Conservation (phyloP, 2,113 vertebrate genomes). For the Lagopus leucura region DNA sequence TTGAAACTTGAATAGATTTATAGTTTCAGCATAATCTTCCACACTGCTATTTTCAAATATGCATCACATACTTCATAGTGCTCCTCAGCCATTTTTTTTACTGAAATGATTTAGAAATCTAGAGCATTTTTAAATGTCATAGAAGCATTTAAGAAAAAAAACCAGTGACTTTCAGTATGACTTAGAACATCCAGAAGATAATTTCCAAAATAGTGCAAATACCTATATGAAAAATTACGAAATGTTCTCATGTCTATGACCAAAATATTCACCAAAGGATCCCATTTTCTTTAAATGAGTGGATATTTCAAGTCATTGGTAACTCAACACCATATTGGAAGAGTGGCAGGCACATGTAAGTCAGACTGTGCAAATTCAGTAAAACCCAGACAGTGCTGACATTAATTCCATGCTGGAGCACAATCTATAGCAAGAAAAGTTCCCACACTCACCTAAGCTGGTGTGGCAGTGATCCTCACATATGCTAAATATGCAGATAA, state of each 20-base stretch:
- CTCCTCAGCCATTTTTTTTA: background rate
- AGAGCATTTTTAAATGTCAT: background rate
- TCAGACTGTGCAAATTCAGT: accelerated
- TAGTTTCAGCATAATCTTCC: constrained; percentile 3
- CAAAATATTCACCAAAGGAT: background rate
- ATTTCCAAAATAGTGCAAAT: background rate
- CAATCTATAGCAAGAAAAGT: background rate
- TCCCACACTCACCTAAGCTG: background rate
- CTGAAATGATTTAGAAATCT: background rate
- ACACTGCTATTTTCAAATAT: constrained; percentile 20
- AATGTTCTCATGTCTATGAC: background rate
- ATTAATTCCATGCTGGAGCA: background rate
- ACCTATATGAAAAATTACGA: background rate
- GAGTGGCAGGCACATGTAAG: background rate
- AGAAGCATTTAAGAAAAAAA: background rate
- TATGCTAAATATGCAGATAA: accelerated
- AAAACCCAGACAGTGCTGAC: background rate
- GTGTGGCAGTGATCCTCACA: background rate
- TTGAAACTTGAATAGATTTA: constrained; percentile 31
- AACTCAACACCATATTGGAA: background rate
- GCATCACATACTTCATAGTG: background rate
- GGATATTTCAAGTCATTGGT: background rate
- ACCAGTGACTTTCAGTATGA: background rate
- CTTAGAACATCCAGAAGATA: background rate
- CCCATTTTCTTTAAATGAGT: background rate